Conservation (phyloP, 92 coral and sea anemone genomes). For the Chrysogorgia sp. region DNA sequence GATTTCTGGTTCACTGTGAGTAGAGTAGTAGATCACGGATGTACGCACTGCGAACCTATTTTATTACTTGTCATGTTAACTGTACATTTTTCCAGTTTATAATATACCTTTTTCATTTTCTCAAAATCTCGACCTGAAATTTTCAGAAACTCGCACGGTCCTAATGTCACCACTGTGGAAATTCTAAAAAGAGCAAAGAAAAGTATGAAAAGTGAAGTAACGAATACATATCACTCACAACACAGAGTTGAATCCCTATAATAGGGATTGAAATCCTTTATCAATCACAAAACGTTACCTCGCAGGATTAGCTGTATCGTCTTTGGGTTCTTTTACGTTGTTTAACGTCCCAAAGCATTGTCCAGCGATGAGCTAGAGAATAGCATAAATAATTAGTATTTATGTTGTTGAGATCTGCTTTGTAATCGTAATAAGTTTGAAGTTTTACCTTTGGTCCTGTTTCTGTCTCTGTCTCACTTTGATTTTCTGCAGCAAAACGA, state of each 20-base stretch:
- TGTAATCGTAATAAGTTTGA: background rate
- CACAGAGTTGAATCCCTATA: background rate
- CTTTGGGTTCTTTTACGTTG: background rate
- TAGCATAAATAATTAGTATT: background rate
- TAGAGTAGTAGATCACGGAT: background rate
- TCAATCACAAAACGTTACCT: background rate
- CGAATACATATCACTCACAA: background rate
- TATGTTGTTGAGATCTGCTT: background rate
- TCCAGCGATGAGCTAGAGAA: slow-evolving; percentile 16
- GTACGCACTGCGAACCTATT: background rate
- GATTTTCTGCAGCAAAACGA: slow-evolving; percentile 58
- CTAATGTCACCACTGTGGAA: slow-evolving; percentile 81
- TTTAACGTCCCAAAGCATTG: slow-evolving; percentile 32
- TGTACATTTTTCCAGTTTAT: background rate
- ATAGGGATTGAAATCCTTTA: background rate
- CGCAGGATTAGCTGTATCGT: background rate
- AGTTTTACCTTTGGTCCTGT: slow-evolving; percentile 34
- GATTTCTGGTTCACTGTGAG: too few relatives aligned
- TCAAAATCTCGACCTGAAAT: slow-evolving; percentile 86
- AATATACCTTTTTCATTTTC: slow-evolving; percentile 74
- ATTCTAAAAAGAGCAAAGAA: slow-evolving; percentile 55
- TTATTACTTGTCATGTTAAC: too few relatives aligned
- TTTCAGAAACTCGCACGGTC: slow-evolving; percentile 93
- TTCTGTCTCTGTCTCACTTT: slow-evolving; percentile 56
- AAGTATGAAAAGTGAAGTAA: background rate